These are phyloP conservation scores for Caranx ignobilis DNA, from an alignment of 2,113 vertebrate species.

Conservation along the genomic window DNA sequence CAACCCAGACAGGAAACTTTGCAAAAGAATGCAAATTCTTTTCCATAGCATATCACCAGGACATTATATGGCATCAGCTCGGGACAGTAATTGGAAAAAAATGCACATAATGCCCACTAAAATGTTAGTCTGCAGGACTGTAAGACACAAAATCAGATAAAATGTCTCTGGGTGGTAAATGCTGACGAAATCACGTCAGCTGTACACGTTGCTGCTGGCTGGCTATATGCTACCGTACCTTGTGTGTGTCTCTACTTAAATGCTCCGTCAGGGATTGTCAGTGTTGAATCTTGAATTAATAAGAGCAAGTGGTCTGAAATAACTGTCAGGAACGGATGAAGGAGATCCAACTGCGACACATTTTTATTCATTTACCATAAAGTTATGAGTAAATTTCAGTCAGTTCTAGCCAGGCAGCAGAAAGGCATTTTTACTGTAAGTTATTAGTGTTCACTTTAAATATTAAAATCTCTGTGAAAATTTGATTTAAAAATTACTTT, in stretches of 20 bases:
- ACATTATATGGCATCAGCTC: constrained; percentile 24
- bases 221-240: constrained; percentile 1
- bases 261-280: constrained; percentile 8
- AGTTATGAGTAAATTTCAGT: constrained; percentile 9
- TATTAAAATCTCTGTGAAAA: constrained; percentile 8
- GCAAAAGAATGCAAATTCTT: background rate
- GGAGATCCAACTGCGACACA: background rate
- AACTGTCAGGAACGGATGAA: constrained; percentile 1
- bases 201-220: constrained; percentile 28
- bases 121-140: constrained; percentile 15
- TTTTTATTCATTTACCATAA: background rate
- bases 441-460: background rate
- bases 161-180: constrained; percentile 32
- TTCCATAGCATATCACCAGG: constrained; percentile 15
- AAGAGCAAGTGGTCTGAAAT: background rate
- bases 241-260: background rate
- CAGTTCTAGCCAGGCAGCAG: background rate
- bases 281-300: constrained; percentile 23
- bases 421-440: background rate
- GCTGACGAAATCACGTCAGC: constrained; percentile 43
- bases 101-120: background rate
- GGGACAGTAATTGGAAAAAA: constrained; percentile 8
- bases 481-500: background rate
- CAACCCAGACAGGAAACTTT: constrained; percentile 34
- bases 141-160: constrained; percentile 34